Conservation (phyloP, 2,888 invertebrate genomes). For the Lordiphosa fenestrarum region DNA sequence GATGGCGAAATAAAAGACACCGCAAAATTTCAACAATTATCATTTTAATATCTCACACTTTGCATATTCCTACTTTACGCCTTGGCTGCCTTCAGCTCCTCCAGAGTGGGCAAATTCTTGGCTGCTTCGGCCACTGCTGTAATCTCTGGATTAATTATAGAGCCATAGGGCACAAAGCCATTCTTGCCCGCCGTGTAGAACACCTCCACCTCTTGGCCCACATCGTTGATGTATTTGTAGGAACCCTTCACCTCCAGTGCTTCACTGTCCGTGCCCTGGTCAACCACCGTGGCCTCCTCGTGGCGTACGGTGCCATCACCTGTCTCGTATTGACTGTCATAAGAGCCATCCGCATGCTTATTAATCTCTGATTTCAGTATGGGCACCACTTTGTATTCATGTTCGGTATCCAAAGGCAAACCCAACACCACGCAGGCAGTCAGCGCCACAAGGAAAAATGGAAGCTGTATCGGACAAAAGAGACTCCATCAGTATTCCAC, state of each 20-base stretch:
- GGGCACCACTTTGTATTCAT: conserved; percentile 35
- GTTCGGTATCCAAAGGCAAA: conserved; percentile 43
- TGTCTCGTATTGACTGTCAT: conserved; percentile 57
- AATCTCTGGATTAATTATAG: conserved; percentile 73
- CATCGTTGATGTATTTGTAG: conserved; percentile 76
- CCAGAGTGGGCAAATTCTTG: conserved; percentile 65
- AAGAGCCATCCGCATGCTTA: conserved; percentile 71
- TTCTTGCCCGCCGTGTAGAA: conserved; percentile 78
- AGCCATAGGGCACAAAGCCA: conserved; percentile 78
- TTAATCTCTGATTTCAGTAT: conserved; percentile 70
- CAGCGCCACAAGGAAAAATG: conserved; percentile 36
- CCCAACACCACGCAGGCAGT: conserved; percentile 36
- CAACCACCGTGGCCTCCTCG: conserved; percentile 61
- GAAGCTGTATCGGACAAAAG: conserved; percentile 27
- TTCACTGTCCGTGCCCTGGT: conserved; percentile 67
- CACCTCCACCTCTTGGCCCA: conserved; percentile 75
- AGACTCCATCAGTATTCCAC: not conserved
- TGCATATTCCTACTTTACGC: too few species aligned
- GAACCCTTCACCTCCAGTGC: conserved; percentile 73
- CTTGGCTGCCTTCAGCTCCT: too few species aligned
- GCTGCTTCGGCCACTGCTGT: conserved; percentile 74
- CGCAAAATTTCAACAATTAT: conserved; percentile 12
- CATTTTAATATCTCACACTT: not conserved
- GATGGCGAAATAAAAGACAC: too few species aligned
- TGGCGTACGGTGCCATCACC: conserved; percentile 72